Evolutionary conservation across 2,797 vertebrate species (phyloP).

Genomic region (Paratrypauchen microcephalus): DNA sequence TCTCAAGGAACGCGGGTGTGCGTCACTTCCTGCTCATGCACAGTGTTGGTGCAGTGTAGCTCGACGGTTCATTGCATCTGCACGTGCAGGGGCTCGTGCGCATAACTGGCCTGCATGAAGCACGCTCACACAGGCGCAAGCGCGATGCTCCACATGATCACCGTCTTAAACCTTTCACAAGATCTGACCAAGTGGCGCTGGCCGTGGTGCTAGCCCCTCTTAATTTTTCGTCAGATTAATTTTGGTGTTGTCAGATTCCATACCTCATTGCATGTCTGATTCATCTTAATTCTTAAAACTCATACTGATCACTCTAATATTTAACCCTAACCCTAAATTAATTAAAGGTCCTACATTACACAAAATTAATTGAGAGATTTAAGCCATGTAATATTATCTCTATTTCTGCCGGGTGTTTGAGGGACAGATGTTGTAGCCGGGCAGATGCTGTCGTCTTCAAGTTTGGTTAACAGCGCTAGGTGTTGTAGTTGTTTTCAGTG

Average conservation of each 20-base stretch:
- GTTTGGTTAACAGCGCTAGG: too few species aligned
- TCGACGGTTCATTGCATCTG: neutral
- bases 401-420: too few species aligned
- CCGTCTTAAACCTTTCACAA: too few species aligned
- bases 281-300: neutral
- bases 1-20: neutral
- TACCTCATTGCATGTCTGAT: neutral
- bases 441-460: too few species aligned
- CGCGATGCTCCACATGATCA: too few species aligned
- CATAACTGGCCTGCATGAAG: too few species aligned
- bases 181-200: neutral
- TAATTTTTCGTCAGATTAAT: neutral
- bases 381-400: too few species aligned
- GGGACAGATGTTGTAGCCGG: too few species aligned
- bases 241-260: neutral
- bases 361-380: too few species aligned
- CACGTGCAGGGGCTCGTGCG: neutral
- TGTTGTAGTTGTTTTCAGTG: too few species aligned
- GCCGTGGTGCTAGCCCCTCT: neutral
- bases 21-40: neutral
- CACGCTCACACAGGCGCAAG: too few species aligned
- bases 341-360: too few species aligned
- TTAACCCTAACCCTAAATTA: neutral
- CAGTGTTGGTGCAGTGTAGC: conserved; percentile 5
- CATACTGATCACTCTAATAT: neutral